These are phyloP conservation scores for Micropoecilia bifurca DNA, from an alignment of 2,797 vertebrate genomes.

Conservation along the genomic window DNA sequence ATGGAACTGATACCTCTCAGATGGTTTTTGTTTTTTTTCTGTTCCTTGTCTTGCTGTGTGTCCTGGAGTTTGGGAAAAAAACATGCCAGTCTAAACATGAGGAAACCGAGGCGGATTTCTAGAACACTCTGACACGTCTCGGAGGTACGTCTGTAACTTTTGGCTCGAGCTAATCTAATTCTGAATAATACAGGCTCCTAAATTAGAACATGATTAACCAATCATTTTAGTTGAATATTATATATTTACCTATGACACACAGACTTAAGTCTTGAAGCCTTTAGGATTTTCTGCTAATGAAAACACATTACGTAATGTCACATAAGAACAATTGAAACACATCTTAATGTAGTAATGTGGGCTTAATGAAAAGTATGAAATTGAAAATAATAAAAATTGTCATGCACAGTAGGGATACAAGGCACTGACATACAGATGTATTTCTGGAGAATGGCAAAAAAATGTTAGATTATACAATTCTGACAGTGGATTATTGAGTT, in stretches of 20 bases:
- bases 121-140: neutral
- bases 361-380: neutral
- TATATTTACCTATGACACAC: neutral
- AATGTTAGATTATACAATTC: constrained; percentile 52
- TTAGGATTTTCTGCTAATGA: neutral
- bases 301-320: neutral
- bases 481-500: constrained; percentile 53
- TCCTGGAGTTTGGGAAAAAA: constrained; percentile 16
- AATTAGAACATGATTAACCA: neutral
- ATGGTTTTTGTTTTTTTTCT: neutral
- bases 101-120: neutral
- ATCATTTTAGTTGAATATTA: neutral
- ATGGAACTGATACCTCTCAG: constrained; percentile 69
- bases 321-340: neutral
- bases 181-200: neutral
- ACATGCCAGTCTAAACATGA: constrained; percentile 5
- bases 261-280: neutral
- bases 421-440: constrained; percentile 59
- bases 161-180: neutral
- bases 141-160: neutral
- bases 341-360: neutral
- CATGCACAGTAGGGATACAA: neutral
- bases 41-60: neutral
- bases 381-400: neutral
- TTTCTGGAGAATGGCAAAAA: constrained; percentile 44